Base-by-base conservation (phyloP, 2,113 vertebrate species). In the Callithrix jacchus region DNA sequence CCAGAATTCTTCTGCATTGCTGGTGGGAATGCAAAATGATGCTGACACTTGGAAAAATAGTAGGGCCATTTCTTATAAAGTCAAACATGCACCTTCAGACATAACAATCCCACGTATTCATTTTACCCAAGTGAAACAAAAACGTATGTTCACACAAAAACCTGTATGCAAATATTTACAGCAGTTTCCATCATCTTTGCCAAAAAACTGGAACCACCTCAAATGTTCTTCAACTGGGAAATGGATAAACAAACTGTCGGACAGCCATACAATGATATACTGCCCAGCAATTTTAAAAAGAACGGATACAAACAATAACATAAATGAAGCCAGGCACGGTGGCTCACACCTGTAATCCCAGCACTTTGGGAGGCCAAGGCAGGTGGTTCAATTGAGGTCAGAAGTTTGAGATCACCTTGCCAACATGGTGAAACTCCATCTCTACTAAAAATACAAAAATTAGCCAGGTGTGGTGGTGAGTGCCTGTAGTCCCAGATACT, bases 81-180 rank as follows among this genome's bases (percentile, higher is more conserved):
- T n/a, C n/a, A n/a, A 40, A 71, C 3, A 54, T 35, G 64, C 5
- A 16, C 13, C 80, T 79, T 40, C 49, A 93, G 47, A 20, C 45
- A 64, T 3, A 68, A 71, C 16, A 93, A 47, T 49, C 21, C 45
- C 37, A 76, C 27, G 21, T 66, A 32, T 0, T 77, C 27, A 23
- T 79, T 79, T 85, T 49, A 47, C 35, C 27, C 66, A 96, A 73
- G 45, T 70, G 81, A 93, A 87, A 68, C 49, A 37, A 64, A 95
- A 95, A 68, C 16, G 11, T 86, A 86, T 11, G 5, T 73, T 93
- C 73, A 86, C 56, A 90, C 37, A 86, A 82, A 90, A 77, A 76
- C 27, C 49, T 87, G 32, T n/a, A 82, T 49, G 21, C 18, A 76
- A 82, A 87, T 30, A 23, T 86, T 80, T 89, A 37, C 30, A 54